These are phyloP conservation scores for Pseudomyrmex cubaensis DNA, from an alignment of 1,140 invertebrate genomes.

Conservation along the genomic window DNA sequence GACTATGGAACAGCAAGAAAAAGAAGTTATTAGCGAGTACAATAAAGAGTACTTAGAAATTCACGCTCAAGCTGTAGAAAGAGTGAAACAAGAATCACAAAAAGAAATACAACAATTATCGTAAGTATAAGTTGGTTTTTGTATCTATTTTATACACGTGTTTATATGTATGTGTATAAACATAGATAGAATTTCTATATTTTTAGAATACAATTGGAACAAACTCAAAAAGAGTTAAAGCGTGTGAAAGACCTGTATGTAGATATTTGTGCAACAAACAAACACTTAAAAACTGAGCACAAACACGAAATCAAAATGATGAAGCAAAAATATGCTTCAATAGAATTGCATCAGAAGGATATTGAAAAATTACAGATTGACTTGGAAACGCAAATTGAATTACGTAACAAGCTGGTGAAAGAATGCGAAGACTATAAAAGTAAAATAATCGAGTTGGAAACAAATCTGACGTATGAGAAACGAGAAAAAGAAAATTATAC, in stretches of 20 bases:
- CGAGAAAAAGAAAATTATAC: slow-evolving; percentile 77
- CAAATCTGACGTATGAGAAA: slow-evolving; percentile 77
- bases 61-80: slow-evolving; percentile 80
- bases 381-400: slow-evolving; percentile 75
- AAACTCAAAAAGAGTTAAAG: slow-evolving; percentile 82
- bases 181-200: slow-evolving; percentile 43
- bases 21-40: slow-evolving; percentile 73
- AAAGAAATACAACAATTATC: slow-evolving; percentile 80
- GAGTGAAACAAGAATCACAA: slow-evolving; percentile 79
- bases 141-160: not conserved
- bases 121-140: slow-evolving; percentile 70
- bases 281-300: slow-evolving; percentile 78
- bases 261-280: slow-evolving; percentile 82
- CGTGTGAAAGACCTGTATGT: slow-evolving; percentile 83
- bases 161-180: not conserved
- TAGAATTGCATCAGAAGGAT: slow-evolving; percentile 72
- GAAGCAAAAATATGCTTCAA: slow-evolving; percentile 75
- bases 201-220: slow-evolving; percentile 81
- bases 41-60: slow-evolving; percentile 82
- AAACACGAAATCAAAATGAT: slow-evolving; percentile 78
- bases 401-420: slow-evolving; percentile 73
- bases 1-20: slow-evolving; percentile 75
- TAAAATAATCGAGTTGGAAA: slow-evolving; percentile 80
- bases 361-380: slow-evolving; percentile 76
- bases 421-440: slow-evolving; percentile 77